Percentiles rank a stretch among this genome's conserved stretches.
These are phyloP conservation scores for Sus scrofa DNA, from an alignment of 2,113 vertebrate species.

Conservation along the genomic window T2T-Sscrofa CM000826.6:98908501-98909000, in stretches of 20 bases:
- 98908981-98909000: slow-evolving; percentile 70
- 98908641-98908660: background rate
- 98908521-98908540: background rate
- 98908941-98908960: slow-evolving; percentile 51
- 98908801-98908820: slow-evolving; percentile 55
- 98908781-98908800: slow-evolving; percentile 15
- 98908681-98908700: background rate
- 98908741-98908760: slow-evolving; percentile 29
- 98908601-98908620: background rate
- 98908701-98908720: slow-evolving; percentile 30
- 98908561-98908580: background rate
- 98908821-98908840: slow-evolving; percentile 64
- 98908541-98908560: background rate
- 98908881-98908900: slow-evolving; percentile 63
- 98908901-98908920: slow-evolving; percentile 52
- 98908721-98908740: background rate
- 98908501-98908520: background rate
- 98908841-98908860: slow-evolving; percentile 50
- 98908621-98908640: background rate
- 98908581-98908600: background rate
- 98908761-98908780: slow-evolving; percentile 40
- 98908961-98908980: slow-evolving; percentile 61
- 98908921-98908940: slow-evolving; percentile 42
- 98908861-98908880: slow-evolving; percentile 54
- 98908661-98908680: background rate